Evolutionary conservation across 2,888 invertebrate species (phyloP).

Genomic region (Mactromeris polynyma): DNA sequence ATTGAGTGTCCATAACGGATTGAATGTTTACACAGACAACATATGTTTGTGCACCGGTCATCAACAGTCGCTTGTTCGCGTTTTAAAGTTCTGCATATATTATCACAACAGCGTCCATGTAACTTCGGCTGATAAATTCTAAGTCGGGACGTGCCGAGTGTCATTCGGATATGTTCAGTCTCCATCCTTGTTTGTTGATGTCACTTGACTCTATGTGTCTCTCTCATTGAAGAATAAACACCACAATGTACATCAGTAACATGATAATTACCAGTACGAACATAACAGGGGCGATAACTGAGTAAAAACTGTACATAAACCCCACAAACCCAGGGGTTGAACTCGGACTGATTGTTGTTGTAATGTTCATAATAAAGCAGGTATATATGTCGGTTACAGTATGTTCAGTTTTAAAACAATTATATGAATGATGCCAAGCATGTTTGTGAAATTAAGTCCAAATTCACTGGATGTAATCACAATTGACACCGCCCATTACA

Average conservation of each 20-base stretch:
- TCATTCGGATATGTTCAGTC: neutral
- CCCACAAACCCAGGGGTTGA: conserved; percentile 41
- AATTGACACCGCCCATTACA: too few relatives aligned
- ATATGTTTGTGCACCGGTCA: neutral
- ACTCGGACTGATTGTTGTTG: neutral
- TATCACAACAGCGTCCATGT: neutral
- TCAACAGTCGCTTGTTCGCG: neutral
- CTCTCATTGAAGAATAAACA: conserved; percentile 41
- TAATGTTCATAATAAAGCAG: conserved; percentile 16
- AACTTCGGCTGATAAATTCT: neutral
- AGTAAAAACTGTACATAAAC: conserved; percentile 50
- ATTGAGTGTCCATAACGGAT: neutral
- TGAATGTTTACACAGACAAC: neutral
- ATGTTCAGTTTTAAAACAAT: too few relatives aligned
- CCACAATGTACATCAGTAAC: conserved; percentile 47
- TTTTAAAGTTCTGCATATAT: neutral
- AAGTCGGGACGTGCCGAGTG: neutral
- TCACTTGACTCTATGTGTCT: neutral
- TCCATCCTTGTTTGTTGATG: neutral
- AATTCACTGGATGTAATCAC: too few relatives aligned
- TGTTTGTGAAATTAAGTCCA: too few relatives aligned
- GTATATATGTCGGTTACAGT: too few relatives aligned
- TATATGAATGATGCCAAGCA: neutral
- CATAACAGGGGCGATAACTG: conserved; percentile 42
- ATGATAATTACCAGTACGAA: conserved; percentile 51